Base-by-base conservation (phyloP, 2,888 invertebrate genomes). In the Drosophila sordidapex region DNA sequence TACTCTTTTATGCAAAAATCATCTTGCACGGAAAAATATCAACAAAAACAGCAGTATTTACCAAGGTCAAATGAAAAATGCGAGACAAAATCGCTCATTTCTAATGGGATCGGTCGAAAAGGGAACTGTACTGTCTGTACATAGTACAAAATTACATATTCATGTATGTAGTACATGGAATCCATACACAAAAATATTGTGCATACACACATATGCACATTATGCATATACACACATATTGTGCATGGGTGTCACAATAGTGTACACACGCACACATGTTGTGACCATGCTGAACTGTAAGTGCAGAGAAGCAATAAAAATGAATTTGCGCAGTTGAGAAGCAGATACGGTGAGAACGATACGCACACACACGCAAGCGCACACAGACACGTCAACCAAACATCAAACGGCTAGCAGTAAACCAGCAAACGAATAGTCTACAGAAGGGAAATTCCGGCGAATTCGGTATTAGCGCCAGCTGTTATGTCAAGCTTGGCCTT, bases 281-380 rank as follows among this genome's bases (percentile, higher is more conserved):
- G 10, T 38, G 25, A 2, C 4, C 5, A 8, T 4, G 25, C 15
- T 2, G 8, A 18, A 33, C 35, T 35, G 40, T 10, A 58, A 51
- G 49, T 29, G 40, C n/a, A 46, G 27, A 10, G 58, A 29, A 21
- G 13, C 46, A 31, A n/a, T 31, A 51, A 52, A 33, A 33, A 11
- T 13, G 21, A 29, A 36, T 36, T 31, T 48, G 68, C 43, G 21
- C 29, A 40, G 49, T 21, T 33, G 5, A 46, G 53, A 48, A 29
- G 31, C 46, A 64, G 80, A 76, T 79, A 63, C 66, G 70, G 60
- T 60, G 36, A 57, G 62, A 75, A n/a, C 13, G 6, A 48, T 15
- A 63, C 35, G 21, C 70, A 49, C 60, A 49, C 68, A 60, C 62
- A 74, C 69, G 64, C 61, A 65, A 74, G 75, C 65, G 62, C 75